Conservation (phyloP, 2,113 vertebrate species). For the Cavia aperea region DNA sequence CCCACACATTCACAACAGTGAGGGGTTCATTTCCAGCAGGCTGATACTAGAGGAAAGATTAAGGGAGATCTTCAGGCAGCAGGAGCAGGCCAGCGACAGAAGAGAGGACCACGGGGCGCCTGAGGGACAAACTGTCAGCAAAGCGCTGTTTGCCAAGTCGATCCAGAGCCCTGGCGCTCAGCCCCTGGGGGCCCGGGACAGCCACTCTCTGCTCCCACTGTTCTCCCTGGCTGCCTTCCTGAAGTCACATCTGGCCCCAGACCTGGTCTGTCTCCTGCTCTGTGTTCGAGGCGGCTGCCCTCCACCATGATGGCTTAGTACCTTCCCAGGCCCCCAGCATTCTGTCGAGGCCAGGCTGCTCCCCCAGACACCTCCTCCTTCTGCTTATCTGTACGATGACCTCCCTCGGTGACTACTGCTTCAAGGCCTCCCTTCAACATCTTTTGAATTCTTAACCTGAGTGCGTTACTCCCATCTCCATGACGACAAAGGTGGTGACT, state of each 20-base stretch:
- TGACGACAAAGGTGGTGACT: neutral
- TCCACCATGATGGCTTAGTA: neutral
- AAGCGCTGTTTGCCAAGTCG: neutral
- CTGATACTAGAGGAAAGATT: neutral
- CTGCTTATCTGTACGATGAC: neutral
- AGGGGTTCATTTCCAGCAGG: neutral
- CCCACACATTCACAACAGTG: neutral
- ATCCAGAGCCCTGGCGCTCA: neutral
- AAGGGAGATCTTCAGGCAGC: neutral
- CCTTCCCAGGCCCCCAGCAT: neutral
- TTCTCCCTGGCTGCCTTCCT: neutral
- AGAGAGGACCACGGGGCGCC: neutral
- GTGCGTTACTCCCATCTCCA: neutral
- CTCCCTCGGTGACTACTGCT: neutral
- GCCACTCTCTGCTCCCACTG: too few relatives aligned
- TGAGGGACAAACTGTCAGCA: neutral
- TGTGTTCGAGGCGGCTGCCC: neutral
- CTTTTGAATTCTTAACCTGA: slow-evolving; percentile 2
- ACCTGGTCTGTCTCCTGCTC: neutral
- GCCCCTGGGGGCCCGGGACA: neutral
- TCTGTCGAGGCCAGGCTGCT: neutral
- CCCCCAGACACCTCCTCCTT: neutral
- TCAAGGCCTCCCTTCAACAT: neutral
- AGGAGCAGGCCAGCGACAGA: neutral
- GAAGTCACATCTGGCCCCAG: neutral